A percentile compares a stretch with the other conserved stretches of the same genome.
Evolutionary conservation across 2,113 vertebrate genomes (phyloP).

Genomic region (Alosa alosa): DNA sequence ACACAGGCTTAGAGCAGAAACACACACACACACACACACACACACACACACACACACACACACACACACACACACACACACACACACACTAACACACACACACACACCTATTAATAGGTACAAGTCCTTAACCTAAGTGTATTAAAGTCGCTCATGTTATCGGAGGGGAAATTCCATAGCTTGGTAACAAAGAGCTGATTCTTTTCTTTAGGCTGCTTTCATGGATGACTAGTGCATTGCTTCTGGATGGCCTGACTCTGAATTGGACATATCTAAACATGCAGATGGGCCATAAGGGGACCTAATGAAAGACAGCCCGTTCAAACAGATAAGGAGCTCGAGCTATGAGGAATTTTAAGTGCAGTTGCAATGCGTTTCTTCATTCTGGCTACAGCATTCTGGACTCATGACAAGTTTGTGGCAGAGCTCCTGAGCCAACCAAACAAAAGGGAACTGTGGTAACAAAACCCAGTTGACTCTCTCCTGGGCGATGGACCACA

Average conservation of each 20-base stretch:
- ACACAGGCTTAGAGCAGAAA: neutral
- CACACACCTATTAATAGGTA: neutral
- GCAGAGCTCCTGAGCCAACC: too few species aligned
- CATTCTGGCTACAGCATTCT: too few species aligned
- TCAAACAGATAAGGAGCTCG: neutral
- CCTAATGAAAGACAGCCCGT: neutral
- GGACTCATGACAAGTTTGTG: too few species aligned
- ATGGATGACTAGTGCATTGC: neutral
- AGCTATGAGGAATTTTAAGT: too few species aligned
- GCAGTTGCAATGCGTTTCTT: too few species aligned
- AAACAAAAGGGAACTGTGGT: too few species aligned
- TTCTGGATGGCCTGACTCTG: neutral
- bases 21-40: neutral
- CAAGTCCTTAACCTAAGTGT: neutral
- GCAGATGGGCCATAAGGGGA: neutral
- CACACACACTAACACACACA: neutral
- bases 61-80: neutral
- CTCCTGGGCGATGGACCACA: neutral
- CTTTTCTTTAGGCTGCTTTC: neutral
- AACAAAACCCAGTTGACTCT: too few species aligned
- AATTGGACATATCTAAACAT: neutral
- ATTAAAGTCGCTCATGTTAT: neutral
- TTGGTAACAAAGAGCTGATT: neutral
- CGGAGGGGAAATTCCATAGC: neutral
- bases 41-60: neutral